These are phyloP conservation scores for Elgonia sp. DNA, from an alignment of 2,888 invertebrate genomes.

Conservation along the genomic window DNA sequence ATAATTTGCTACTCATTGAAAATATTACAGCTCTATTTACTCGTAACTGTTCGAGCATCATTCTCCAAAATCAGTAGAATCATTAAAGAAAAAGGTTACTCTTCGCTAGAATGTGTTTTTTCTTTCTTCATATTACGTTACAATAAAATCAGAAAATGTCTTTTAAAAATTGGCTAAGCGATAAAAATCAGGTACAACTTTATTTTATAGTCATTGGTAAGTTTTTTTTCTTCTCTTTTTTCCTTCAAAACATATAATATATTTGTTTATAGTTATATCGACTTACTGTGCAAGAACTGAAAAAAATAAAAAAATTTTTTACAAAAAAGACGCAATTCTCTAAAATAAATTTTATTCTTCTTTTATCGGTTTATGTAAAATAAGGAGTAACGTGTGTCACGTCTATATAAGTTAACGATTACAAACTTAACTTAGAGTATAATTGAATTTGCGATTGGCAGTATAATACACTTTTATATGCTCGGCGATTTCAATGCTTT, in stretches of 20 bases:
- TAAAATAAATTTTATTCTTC: conserved; percentile 39
- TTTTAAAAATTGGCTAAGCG: conserved; percentile 52
- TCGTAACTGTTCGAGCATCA: neutral
- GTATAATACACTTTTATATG: conserved; percentile 37
- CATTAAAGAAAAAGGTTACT: conserved; percentile 37
- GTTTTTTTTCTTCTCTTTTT: neutral
- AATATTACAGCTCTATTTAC: conserved; percentile 47
- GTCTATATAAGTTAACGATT: conserved; percentile 60
- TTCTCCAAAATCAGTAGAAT: conserved; percentile 10
- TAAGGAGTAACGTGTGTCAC: conserved; percentile 50
- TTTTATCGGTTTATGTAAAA: conserved; percentile 61
- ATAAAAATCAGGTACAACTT: conserved; percentile 64
- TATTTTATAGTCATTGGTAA: conserved; percentile 44
- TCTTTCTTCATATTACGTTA: conserved; percentile 28
- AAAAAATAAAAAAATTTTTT: conserved; percentile 31
- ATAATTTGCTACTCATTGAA: too few species aligned
- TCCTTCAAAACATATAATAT: conserved; percentile 38
- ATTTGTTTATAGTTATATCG: conserved; percentile 54
- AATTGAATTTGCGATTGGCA: conserved; percentile 50
- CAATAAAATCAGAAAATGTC: conserved; percentile 41
- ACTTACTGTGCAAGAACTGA: conserved; percentile 11
- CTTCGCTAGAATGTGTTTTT: neutral
- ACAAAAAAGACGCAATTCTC: conserved; percentile 6
- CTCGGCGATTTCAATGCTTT: conserved; percentile 21
- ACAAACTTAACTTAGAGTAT: conserved; percentile 48